Base-by-base conservation (phyloP, 2,888 invertebrate genomes). In the Caenorhabditis doughertyi region DNA sequence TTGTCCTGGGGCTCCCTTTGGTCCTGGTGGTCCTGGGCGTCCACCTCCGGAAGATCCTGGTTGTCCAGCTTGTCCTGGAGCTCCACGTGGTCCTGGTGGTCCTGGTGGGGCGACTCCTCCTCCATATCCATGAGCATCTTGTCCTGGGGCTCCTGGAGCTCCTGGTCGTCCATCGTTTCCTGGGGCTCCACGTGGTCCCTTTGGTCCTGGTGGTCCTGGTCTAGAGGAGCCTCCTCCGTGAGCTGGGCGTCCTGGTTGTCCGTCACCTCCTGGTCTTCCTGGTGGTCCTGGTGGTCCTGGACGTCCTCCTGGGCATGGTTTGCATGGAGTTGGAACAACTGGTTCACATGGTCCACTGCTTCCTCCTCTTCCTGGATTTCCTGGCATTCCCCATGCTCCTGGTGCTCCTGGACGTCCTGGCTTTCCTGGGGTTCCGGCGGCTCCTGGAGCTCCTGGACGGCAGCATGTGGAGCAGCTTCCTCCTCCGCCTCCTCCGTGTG, bases 271-370 rank as follows among this genome's bases (percentile, higher is more conserved):
- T 55, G 85, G 82, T 0, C 84, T 79, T 44, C 88, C 88, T 16
- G 80, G 71, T 25, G 76, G 67, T 23, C 83, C 83, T 49, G 71
- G 70, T 47, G 79, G 79, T 67, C 83, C 83, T 44, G 83, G 79
- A 13, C 74, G 67, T 60, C 83, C 83, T 4, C 65, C 79, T 27
- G 89, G 89, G 83, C 89, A 90, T 16, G 89, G 89, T 51, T 88
- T 88, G 84, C 90, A 90, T 21, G 90, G 90, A n/a, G 89, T 85
- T 21, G 89, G 89, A 2, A 89, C 90, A 29, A 86, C 81, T 32
- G 89, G 89, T 16, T 84, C 71, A 74, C 87, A 87, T 13, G 85
- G 84, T 51, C 76, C 79, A 16, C n/a, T n/a, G n/a, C 32, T 23
- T 39, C 76, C 80, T 21, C 84, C 84, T 44, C 85, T 85, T 64